Percentiles rank a stretch among this genome's conserved stretches.
Conservation (phyloP, 1,140 invertebrate species). For the Atopsyche davidsoni region DNA sequence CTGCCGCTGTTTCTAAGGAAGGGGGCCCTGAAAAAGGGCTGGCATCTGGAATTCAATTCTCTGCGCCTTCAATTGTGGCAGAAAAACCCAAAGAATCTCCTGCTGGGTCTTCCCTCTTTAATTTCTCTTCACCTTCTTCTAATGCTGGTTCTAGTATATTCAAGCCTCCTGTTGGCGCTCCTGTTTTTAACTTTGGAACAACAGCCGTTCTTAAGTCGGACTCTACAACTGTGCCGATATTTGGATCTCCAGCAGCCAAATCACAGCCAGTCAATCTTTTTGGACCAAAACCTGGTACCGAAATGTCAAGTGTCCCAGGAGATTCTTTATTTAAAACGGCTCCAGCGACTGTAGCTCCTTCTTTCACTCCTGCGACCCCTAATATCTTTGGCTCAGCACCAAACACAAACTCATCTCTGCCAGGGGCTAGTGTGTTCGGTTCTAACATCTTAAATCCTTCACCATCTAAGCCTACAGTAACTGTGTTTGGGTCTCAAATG, state of each 20-base stretch:
- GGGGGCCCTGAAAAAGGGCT: background rate
- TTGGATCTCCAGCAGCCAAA: slow-evolving; percentile 2
- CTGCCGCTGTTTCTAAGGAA: slow-evolving; percentile 1
- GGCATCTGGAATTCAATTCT: background rate
- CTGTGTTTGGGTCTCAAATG: slow-evolving; percentile 9
- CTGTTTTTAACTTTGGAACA: slow-evolving; percentile 14
- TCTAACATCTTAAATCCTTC: no score
- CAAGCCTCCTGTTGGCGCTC: slow-evolving; percentile 4
- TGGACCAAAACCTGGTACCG: slow-evolving; percentile 8
- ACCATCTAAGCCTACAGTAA: no score
- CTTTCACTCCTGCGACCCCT: slow-evolving; percentile 2
- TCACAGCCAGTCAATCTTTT: slow-evolving; percentile 1
- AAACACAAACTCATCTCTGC: background rate
- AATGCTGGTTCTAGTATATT: slow-evolving; percentile 1
- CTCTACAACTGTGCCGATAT: background rate
- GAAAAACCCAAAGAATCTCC: slow-evolving; percentile 21
- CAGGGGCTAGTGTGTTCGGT: no score
- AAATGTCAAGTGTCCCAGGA: background rate
- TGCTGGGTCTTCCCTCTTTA: no score
- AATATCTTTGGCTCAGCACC: slow-evolving; percentile 17
- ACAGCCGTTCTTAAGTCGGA: slow-evolving; percentile 4
- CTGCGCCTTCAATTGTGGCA: background rate
- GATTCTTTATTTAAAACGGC: slow-evolving; percentile 5
- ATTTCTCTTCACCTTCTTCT: background rate
- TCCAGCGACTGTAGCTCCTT: slow-evolving; percentile 2